Base-by-base conservation (phyloP, 2,888 invertebrate species). In the Rugalucina vietnamica region DNA sequence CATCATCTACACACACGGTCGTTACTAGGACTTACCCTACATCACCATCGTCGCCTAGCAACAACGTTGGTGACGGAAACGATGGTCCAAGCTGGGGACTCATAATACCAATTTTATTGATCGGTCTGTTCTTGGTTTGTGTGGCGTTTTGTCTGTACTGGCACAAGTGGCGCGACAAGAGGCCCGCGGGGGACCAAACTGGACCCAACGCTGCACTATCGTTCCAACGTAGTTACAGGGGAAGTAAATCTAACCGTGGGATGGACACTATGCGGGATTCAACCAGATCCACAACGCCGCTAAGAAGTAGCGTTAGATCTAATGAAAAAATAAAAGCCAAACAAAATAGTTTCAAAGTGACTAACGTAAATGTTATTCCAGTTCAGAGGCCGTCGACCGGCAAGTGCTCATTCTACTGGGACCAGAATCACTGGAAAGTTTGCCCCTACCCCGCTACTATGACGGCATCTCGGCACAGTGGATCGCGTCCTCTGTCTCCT, bases 121-220 rank as follows among this genome's bases (percentile, higher is more conserved):
- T 91, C 36, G 89, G 86, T 0, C 50, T 90, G 21, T 91, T 91
- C 76, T 86, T 91, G 14, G 57, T 88, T 3, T 72, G 86, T 69
- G 90, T 91, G 18, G 89, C 82, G 0, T 50, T 81, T 10, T 91
- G 91, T 88, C 79, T 91, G n/a, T 90, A 89, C 79, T 91, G 90
- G 89, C 90, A 91, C 36, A 89, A 88, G 34, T 89, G 90, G 87
- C 77, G 88, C 50, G 88, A 89, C 75, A 90, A 88, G 54, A 79
- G 89, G 54, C 71, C 78, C 12, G 39, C 81, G 29, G 76, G 69
- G n/a, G n/a, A 76, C n/a, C 73, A 69, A 14, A 78, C 75, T n/a
- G 82, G 73, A 24, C 73, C 72, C 54, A 81, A 76, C 27, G 12
- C 82, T 34, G 84, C 83, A 3, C 79, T 75, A 14, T 81, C 88